phyloP scores from a whole-genome alignment of 2,797 vertebrate genomes.

The Selene dorsalis region DNA sequence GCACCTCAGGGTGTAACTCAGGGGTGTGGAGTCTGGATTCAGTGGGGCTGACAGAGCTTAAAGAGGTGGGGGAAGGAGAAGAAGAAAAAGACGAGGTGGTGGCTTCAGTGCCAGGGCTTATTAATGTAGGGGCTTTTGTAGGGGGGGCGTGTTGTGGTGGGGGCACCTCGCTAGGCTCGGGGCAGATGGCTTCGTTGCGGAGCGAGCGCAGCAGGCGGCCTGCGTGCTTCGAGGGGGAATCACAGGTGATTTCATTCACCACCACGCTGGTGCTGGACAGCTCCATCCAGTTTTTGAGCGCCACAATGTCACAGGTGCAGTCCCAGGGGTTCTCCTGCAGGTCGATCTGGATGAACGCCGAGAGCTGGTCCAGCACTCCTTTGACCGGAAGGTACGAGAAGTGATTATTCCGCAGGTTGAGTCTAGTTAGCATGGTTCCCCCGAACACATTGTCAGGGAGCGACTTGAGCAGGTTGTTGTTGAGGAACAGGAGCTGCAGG shows the following conservation, averaged over 20 bases:
- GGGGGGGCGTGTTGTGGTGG: constrained; percentile 73
- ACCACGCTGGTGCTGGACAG: constrained; percentile 92
- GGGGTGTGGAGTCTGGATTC: constrained; percentile 80
- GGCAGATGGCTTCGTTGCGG: constrained; percentile 94
- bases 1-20: constrained; percentile 92
- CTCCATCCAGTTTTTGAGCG: constrained; percentile 98
- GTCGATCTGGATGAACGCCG: constrained; percentile 97
- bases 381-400: constrained; percentile 94
- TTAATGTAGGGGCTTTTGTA: constrained; percentile 85
- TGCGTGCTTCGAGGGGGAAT: constrained; percentile 93
- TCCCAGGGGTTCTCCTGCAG: constrained; percentile 99
- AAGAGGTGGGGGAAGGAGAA: constrained; percentile 53
- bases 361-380: constrained; percentile 95
- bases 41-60: constrained; percentile 82
- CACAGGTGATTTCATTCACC: constrained; percentile 96
- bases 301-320: constrained; percentile 95
- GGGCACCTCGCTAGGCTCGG: constrained; percentile 87
- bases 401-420: constrained; percentile 97
- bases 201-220: constrained; percentile 94
- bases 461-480: constrained; percentile 95
- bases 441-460: constrained; percentile 93
- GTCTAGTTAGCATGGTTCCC: constrained; percentile 93
- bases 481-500: constrained; percentile 95
- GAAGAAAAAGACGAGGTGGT: constrained; percentile 40
- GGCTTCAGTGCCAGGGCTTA: constrained; percentile 86